Percentiles rank a stretch among this genome's conserved stretches.
Evolutionary conservation across 2,888 invertebrate species (phyloP).

Genomic region (Eupithecia vulgata): DNA sequence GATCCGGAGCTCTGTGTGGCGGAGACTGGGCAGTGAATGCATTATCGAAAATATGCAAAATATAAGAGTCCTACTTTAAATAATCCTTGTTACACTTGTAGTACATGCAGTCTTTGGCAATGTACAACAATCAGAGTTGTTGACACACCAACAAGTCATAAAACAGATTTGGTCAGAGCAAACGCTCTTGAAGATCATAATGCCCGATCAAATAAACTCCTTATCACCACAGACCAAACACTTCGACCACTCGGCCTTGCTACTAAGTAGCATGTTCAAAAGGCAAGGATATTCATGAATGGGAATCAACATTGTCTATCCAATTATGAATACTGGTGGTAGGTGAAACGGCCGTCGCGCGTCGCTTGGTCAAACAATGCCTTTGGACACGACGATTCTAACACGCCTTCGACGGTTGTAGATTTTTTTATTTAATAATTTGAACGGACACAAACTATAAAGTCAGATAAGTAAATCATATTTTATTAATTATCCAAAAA

Average conservation of each 20-base stretch:
- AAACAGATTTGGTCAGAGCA: slow-evolving; percentile 25
- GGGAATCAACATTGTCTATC: slow-evolving; percentile 35
- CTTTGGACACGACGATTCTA: background rate
- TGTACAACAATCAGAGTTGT: background rate
- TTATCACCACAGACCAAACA: slow-evolving; percentile 35
- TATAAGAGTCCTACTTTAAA: no score
- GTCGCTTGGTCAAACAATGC: slow-evolving; percentile 37
- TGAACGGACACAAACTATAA: no score
- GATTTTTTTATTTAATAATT: no score
- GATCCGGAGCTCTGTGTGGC: no score
- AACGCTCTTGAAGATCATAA: slow-evolving; percentile 29
- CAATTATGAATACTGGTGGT: slow-evolving; percentile 32
- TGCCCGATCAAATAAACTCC: slow-evolving; percentile 30
- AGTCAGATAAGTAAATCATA: no score
- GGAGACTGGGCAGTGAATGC: no score
- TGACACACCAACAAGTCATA: background rate
- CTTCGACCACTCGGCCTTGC: slow-evolving; percentile 31
- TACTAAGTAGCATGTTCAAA: slow-evolving; percentile 29
- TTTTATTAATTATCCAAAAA: no score
- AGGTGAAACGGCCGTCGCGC: slow-evolving; percentile 15
- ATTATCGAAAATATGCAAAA: no score
- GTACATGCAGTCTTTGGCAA: background rate
- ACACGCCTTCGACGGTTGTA: background rate
- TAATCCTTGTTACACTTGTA: background rate
- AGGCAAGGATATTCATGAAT: slow-evolving; percentile 39